Percentiles rank a stretch among this genome's conserved stretches.
These are phyloP conservation scores for Prunella fulvescens DNA, from an alignment of 2,113 vertebrate genomes.

Conservation along the genomic window DNA sequence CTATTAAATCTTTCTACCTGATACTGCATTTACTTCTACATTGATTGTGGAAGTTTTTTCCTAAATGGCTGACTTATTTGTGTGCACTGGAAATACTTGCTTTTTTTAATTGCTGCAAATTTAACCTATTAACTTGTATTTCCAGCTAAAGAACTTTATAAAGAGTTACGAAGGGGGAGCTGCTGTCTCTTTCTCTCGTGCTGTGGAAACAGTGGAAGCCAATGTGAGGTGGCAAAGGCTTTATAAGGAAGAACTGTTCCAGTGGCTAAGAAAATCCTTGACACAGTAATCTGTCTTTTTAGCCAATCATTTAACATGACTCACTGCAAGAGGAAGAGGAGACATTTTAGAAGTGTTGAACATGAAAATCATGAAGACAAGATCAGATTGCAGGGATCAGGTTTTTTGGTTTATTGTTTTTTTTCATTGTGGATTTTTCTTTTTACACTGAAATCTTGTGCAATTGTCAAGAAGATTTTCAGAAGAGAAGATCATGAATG, in stretches of 20 bases:
- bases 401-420: not conserved
- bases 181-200: conserved; percentile 84
- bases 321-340: conserved; percentile 50
- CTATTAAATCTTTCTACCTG: not conserved
- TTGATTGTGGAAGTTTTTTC: not conserved
- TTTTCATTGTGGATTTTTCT: not conserved
- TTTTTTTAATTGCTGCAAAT: not conserved
- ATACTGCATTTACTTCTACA: not conserved
- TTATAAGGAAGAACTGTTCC: conserved; percentile 90
- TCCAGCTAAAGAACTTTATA: conserved; percentile 92
- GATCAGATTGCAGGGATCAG: conserved; percentile 46
- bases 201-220: conserved; percentile 92
- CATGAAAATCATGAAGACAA: conserved; percentile 34
- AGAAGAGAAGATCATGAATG: conserved; percentile 49
- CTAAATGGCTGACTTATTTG: not conserved
- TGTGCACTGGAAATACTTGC: not conserved
- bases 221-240: conserved; percentile 93
- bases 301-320: not conserved
- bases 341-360: conserved; percentile 34
- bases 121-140: conserved; percentile 56
- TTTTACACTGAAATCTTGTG: conserved; percentile 49
- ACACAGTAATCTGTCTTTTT: conserved; percentile 71
- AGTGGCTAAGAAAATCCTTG: conserved; percentile 90
- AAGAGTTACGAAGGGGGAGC: conserved; percentile 80
- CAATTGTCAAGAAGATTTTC: conserved; percentile 59